Evolutionary conservation across 1,140 invertebrate species (phyloP).

Genomic region (Mya arenaria): DNA sequence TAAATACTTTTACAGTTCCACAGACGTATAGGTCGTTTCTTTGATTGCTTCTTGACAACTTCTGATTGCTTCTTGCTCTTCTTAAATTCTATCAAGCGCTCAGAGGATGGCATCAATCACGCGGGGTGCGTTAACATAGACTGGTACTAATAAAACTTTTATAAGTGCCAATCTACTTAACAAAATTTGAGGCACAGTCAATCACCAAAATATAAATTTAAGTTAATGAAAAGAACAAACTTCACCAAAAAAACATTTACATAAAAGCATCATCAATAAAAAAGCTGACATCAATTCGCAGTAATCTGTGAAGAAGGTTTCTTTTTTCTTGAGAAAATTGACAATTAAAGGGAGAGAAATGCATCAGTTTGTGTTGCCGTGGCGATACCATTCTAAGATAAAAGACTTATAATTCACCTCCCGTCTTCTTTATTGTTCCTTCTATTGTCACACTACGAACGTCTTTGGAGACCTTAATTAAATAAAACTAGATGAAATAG

Average conservation of each 20-base stretch:
- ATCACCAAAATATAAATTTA: not conserved
- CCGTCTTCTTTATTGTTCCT: no score
- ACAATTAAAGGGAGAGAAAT: no score
- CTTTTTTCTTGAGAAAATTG: no score
- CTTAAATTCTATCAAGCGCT: conserved; percentile 45
- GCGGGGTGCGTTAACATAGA: not conserved
- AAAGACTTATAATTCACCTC: no score
- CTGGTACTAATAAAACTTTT: not conserved
- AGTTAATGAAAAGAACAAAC: conserved; percentile 15
- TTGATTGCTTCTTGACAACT: conserved; percentile 55
- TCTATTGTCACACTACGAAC: no score
- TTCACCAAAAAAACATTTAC: not conserved
- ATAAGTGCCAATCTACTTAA: not conserved
- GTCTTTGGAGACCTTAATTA: conserved; percentile 50
- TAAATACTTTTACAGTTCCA: conserved; percentile 43
- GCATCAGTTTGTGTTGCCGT: not conserved
- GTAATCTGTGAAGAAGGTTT: not conserved
- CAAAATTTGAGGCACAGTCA: not conserved
- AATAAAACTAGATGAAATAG: conserved; percentile 50
- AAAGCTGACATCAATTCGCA: not conserved
- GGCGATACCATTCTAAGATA: not conserved
- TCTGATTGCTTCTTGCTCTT: conserved; percentile 18
- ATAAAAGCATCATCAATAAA: conserved; percentile 5
- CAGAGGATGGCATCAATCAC: conserved; percentile 19
- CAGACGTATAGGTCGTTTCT: conserved; percentile 40